Percentiles rank a stretch among this genome's conserved stretches.
Evolutionary conservation across 2,113 vertebrate genomes (phyloP).

Genomic region (Prunella fulvescens): DNA sequence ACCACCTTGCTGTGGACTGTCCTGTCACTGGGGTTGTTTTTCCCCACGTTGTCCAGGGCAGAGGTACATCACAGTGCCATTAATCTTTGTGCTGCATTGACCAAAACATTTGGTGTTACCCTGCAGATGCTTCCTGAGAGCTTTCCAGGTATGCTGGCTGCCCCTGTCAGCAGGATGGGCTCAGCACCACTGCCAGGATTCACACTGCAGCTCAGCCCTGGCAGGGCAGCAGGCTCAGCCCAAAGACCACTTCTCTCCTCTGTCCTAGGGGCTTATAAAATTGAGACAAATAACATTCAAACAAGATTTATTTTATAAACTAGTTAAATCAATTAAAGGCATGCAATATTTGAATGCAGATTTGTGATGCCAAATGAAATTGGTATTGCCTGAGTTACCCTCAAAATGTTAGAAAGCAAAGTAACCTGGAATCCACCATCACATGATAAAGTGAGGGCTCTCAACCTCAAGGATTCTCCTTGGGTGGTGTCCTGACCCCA

Average conservation of each 20-base stretch:
- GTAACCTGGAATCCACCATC: neutral
- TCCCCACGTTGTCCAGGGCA: neutral
- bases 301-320: too few species aligned
- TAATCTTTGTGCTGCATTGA: neutral
- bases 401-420: neutral
- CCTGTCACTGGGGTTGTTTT: neutral
- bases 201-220: neutral
- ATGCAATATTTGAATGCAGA: neutral
- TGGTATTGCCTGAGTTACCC: neutral
- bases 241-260: neutral
- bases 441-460: neutral
- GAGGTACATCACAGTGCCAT: neutral
- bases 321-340: neutral
- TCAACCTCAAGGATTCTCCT: neutral
- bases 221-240: neutral
- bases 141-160: neutral
- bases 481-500: neutral
- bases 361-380: neutral
- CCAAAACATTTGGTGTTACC: neutral
- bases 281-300: neutral
- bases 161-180: neutral
- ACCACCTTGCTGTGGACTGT: neutral
- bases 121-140: constrained; percentile 53
- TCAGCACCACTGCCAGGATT: neutral
- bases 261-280: neutral